A percentile compares a stretch with the other conserved stretches of the same genome.
These are phyloP conservation scores for Melanophora roralis DNA, from an alignment of 2,888 invertebrate species.

Conservation along the genomic window DNA sequence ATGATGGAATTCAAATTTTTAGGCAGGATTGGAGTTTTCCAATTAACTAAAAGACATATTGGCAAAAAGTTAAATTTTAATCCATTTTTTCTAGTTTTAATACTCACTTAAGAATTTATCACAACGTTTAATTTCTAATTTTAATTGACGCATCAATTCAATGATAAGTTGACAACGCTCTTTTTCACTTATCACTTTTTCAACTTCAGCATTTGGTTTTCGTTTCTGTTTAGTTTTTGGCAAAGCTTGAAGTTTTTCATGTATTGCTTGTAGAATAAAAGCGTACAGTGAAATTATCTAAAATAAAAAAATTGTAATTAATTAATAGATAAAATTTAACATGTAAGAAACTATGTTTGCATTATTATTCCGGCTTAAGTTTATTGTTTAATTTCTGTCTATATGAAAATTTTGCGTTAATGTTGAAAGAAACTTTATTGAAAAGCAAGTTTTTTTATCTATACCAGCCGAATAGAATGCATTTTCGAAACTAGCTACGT, in stretches of 20 bases:
- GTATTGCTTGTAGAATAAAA: slow-evolving; percentile 74
- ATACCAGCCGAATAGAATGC: too few relatives aligned
- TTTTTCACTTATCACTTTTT: slow-evolving; percentile 72
- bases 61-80: not conserved
- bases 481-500: too few relatives aligned
- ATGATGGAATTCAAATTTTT: slow-evolving; percentile 74
- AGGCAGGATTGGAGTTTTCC: slow-evolving; percentile 73
- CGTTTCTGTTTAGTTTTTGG: slow-evolving; percentile 71
- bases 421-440: too few relatives aligned
- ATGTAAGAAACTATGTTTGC: too few relatives aligned
- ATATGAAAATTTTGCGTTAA: too few relatives aligned
- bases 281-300: slow-evolving; percentile 76
- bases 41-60: slow-evolving; percentile 66
- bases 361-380: too few relatives aligned
- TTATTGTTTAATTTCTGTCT: too few relatives aligned
- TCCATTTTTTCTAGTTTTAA: not conserved
- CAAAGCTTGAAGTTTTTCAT: slow-evolving; percentile 74
- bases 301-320: slow-evolving; percentile 8
- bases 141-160: slow-evolving; percentile 74
- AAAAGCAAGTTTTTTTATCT: too few relatives aligned
- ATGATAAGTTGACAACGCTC: slow-evolving; percentile 74
- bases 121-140: slow-evolving; percentile 73
- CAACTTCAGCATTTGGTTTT: slow-evolving; percentile 59
- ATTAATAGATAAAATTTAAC: too few relatives aligned
- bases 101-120: slow-evolving; percentile 73